Conservation (phyloP, 2,797 vertebrate genomes). For the Sebastes iracundus region DNA sequence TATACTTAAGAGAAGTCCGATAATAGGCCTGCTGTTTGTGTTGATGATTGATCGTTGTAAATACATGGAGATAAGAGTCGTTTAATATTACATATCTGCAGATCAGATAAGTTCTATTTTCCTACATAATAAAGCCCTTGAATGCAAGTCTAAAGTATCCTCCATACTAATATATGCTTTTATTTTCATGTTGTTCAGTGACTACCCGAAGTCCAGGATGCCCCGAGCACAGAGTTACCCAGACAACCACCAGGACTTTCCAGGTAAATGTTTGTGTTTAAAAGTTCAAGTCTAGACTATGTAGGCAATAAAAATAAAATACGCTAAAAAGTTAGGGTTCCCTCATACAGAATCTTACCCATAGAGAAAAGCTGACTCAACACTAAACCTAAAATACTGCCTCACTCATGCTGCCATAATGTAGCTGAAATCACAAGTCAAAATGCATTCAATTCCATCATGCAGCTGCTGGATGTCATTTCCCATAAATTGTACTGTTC, state of each 20-base stretch:
- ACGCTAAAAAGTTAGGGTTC: too few relatives aligned
- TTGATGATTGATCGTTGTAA: background rate
- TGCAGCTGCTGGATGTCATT: background rate
- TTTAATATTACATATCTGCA: background rate
- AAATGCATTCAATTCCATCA: background rate
- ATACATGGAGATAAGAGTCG: background rate
- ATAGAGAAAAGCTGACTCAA: background rate
- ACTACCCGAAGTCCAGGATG: slow-evolving; percentile 96
- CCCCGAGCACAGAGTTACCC: slow-evolving; percentile 98
- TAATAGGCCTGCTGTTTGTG: background rate
- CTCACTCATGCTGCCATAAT: background rate
- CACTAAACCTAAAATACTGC: background rate
- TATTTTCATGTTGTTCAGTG: slow-evolving; percentile 76
- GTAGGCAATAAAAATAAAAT: background rate
- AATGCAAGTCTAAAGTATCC: background rate
- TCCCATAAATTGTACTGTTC: background rate
- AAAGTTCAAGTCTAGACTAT: background rate
- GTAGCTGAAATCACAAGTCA: background rate
- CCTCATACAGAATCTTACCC: background rate
- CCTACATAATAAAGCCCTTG: background rate
- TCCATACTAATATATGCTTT: background rate
- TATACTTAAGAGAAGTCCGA: background rate
- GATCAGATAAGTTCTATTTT: background rate
- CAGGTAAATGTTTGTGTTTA: slow-evolving; percentile 79
- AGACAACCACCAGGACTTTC: slow-evolving; percentile 98